Evolutionary conservation across 2,113 vertebrate species (phyloP), one percentile per base, ranked within the genome.

Genomic region (Gasterosteus aculeatus): DNA sequence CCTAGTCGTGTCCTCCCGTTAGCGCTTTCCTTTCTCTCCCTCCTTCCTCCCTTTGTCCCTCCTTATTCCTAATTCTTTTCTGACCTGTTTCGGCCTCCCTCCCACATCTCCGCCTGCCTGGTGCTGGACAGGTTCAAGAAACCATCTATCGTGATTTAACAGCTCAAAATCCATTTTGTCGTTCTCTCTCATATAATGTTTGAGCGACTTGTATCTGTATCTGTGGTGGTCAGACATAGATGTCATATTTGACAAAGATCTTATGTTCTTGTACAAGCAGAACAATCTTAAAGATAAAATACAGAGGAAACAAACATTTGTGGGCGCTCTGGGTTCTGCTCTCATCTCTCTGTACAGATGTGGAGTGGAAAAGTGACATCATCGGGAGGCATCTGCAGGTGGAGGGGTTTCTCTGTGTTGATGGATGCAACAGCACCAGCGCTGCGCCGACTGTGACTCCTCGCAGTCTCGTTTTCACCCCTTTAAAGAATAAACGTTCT

Each of bases 41-140:
- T 14, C 4, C 19, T 14, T 72, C 10, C 66, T 38, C 11, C 4
- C 14, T 38, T 29, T 60, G 47, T 78, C 31, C 41, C 2, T n/a
- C 47, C 16, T 12, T 46, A 15, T 41, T 38, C 60, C n/a, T 49
- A 47, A 2, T 44, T 63, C 4, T 16, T 26, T 59, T n/a, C 72
- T 41, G 39, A 69, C 71, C 66, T 74, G 61, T 68, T 68, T 78
- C 9, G 41, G 59, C 67, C 10, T 10, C 49, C 69, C 63, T 68
- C 63, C 39, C 76, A 68, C 79, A 78, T 57, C 56, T 58, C 29
- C 19, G 0, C 42, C 42, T 51, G 54, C 60, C 84, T 62, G 22
- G 41, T 66, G 80, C 73, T 10, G 61, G 57, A 54, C 62, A 59
- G n/a, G 60, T 74, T 77, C n/a, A 35, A 35, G 33, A 35, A 35